phyloP scores from a whole-genome alignment of 2,888 invertebrate genomes.

The Amiota mariae region DNA sequence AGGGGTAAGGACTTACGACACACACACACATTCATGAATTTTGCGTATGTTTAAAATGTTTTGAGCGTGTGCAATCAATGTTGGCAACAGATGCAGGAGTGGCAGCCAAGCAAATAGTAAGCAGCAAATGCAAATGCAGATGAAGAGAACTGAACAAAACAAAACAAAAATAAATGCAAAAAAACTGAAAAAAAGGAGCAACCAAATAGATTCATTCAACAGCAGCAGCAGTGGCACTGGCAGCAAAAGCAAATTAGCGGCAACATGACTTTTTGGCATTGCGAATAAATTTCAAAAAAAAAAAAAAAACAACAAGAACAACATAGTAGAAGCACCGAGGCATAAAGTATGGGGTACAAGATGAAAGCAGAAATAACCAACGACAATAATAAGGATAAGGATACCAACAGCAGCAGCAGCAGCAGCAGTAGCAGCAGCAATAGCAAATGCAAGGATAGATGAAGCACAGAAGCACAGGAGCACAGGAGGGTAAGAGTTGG shows the following conservation, averaged over 20 bases:
- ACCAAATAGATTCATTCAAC: conserved; percentile 7
- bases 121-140: too few species aligned
- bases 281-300: conserved; percentile 47
- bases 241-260: conserved; percentile 46
- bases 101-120: too few species aligned
- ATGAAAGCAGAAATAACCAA: too few species aligned
- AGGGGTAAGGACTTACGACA: neutral
- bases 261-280: conserved; percentile 49
- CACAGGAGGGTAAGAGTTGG: conserved; percentile 2
- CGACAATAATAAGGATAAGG: too few species aligned
- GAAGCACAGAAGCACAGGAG: too few species aligned
- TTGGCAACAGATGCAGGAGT: neutral
- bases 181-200: conserved; percentile 28
- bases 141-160: neutral
- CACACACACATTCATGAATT: neutral
- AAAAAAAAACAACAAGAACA: neutral
- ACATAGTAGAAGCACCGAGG: too few species aligned
- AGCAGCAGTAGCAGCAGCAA: conserved; percentile 35
- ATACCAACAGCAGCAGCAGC: conserved; percentile 31
- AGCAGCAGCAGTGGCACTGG: conserved; percentile 11
- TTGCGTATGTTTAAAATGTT: neutral
- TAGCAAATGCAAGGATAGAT: conserved; percentile 8
- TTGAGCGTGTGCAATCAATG: neutral
- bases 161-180: conserved; percentile 6
- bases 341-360: too few species aligned